Evolutionary conservation across 1,140 invertebrate species (phyloP).

Genomic region (Achatina immaculata): DNA sequence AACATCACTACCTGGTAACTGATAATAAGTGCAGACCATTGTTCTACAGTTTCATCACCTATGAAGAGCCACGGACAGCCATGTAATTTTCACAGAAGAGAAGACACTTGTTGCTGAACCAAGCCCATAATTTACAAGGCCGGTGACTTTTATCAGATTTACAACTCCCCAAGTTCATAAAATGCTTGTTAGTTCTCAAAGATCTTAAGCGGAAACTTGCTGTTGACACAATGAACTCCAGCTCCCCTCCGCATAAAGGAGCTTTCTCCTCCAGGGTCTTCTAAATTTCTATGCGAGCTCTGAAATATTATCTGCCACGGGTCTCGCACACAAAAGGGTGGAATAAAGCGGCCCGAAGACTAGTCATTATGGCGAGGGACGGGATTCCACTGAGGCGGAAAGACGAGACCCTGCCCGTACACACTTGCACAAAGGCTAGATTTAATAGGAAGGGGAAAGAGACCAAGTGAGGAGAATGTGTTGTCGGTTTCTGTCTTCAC

Average conservation of each 20-base stretch:
- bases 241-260: constrained; percentile 6
- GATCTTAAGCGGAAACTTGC: constrained; percentile 21
- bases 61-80: too few relatives aligned
- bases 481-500: not conserved
- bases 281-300: constrained; percentile 31
- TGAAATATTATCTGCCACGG: constrained; percentile 38
- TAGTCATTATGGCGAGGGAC: constrained; percentile 27
- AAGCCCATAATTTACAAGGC: constrained; percentile 18
- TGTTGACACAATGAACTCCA: constrained; percentile 34
- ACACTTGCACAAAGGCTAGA: not conserved
- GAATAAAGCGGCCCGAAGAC: constrained; percentile 19
- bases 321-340: constrained; percentile 20
- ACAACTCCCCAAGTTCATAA: constrained; percentile 35
- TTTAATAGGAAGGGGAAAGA: not conserved
- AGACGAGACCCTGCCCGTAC: not conserved
- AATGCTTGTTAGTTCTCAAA: constrained; percentile 40
- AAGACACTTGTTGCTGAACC: constrained; percentile 21
- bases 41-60: too few relatives aligned
- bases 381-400: constrained; percentile 30
- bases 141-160: constrained; percentile 24
- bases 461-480: not conserved
- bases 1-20: too few relatives aligned
- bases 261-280: constrained; percentile 31
- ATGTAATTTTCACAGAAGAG: not conserved
- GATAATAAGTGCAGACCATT: too few relatives aligned